These are phyloP conservation scores for Thermophis baileyi DNA, from an alignment of 2,113 vertebrate genomes.

Conservation along the genomic window DNA sequence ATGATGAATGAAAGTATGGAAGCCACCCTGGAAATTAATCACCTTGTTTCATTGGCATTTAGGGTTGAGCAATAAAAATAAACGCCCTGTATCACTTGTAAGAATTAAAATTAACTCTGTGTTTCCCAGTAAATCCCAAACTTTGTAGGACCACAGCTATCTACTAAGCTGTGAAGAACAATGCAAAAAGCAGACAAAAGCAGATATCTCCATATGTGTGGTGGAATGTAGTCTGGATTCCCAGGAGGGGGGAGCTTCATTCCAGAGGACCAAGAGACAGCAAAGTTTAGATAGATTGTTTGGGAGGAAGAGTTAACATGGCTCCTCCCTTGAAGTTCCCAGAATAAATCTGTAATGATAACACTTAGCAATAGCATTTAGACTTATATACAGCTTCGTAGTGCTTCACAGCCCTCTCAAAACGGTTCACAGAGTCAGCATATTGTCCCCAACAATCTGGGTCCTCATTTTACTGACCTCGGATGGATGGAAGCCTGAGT, in stretches of 20 bases:
- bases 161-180: neutral
- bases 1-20: neutral
- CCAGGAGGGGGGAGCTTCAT: neutral
- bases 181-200: neutral
- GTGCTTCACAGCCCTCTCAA: no score
- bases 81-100: neutral
- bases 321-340: no score
- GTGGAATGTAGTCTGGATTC: neutral
- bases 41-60: neutral
- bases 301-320: no score
- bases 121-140: neutral
- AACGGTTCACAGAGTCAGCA: no score
- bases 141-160: neutral
- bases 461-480: no score
- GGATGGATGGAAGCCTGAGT: no score
- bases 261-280: neutral
- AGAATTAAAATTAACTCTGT: neutral
- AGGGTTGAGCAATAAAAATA: neutral
- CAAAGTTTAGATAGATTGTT: neutral
- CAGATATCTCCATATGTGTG: neutral
- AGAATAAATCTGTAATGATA: no score
- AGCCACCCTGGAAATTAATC: neutral
- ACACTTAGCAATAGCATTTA: no score
- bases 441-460: no score
- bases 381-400: no score